Evolutionary conservation across 1,140 invertebrate species (phyloP).

Genomic region (Belonocnema kinseyi): DNA sequence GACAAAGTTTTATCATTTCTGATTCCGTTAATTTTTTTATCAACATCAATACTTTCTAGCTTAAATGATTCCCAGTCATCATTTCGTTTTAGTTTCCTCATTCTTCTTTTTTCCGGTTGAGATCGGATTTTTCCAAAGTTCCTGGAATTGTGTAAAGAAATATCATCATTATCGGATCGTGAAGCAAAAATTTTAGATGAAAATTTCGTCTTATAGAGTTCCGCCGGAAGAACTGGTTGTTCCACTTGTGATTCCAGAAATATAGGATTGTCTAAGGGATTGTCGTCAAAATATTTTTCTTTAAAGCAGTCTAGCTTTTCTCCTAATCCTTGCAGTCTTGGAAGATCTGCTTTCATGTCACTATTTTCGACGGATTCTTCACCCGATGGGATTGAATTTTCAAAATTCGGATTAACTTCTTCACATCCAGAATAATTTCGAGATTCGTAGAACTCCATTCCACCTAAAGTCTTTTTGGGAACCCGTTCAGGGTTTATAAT

Average conservation of each 20-base stretch:
- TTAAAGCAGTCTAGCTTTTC: constrained; percentile 86
- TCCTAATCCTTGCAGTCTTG: constrained; percentile 77
- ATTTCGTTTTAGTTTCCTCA: constrained; percentile 52
- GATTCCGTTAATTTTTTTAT: constrained; percentile 12
- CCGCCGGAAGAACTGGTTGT: constrained; percentile 49
- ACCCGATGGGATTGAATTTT: constrained; percentile 65
- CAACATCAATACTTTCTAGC: background rate
- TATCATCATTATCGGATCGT: constrained; percentile 54
- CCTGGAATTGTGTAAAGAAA: constrained; percentile 53
- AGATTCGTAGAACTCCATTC: constrained; percentile 77
- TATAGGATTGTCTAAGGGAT: constrained; percentile 85
- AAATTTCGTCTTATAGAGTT: constrained; percentile 60
- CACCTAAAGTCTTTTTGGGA: constrained; percentile 72
- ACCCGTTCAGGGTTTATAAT: constrained; percentile 70
- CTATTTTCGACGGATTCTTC: constrained; percentile 60
- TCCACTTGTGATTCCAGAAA: constrained; percentile 78
- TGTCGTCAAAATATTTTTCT: constrained; percentile 82
- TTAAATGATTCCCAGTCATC: constrained; percentile 23
- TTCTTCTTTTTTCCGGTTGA: no score
- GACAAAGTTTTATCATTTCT: background rate
- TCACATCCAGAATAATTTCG: constrained; percentile 70
- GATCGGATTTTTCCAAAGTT: background rate
- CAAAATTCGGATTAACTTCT: constrained; percentile 66
- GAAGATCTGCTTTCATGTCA: constrained; percentile 61
- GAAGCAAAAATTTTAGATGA: constrained; percentile 57